Conservation (phyloP, 2,888 invertebrate species). For the Ptychoptera contaminata region DNA sequence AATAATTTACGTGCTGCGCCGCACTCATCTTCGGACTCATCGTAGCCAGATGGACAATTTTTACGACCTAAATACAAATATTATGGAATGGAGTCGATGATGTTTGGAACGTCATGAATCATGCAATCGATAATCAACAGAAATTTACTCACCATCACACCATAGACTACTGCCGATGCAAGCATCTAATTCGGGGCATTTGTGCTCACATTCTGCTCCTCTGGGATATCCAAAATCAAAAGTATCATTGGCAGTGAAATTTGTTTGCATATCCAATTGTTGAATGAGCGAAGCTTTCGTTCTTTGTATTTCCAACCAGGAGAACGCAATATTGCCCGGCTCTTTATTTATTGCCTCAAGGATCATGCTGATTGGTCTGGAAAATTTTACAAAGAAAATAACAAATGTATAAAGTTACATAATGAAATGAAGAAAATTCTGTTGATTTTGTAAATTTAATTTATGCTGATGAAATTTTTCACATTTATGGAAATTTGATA, state of each 20-base stretch:
- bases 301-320: slow-evolving; percentile 59
- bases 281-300: slow-evolving; percentile 44
- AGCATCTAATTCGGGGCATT: slow-evolving; percentile 59
- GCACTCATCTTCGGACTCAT: slow-evolving; percentile 54
- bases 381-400: slow-evolving; percentile 19
- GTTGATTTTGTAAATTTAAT: too few relatives aligned
- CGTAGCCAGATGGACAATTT: slow-evolving; percentile 50
- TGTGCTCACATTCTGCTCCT: slow-evolving; percentile 39
- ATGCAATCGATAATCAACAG: background rate
- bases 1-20: slow-evolving; percentile 37
- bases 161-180: slow-evolving; percentile 59
- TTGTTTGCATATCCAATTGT: slow-evolving; percentile 35
- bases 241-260: slow-evolving; percentile 25
- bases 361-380: slow-evolving; percentile 42
- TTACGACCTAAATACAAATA: slow-evolving; percentile 25
- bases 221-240: slow-evolving; percentile 32
- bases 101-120: background rate
- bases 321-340: slow-evolving; percentile 57
- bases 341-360: slow-evolving; percentile 55
- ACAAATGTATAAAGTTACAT: too few relatives aligned
- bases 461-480: too few relatives aligned
- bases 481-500: background rate
- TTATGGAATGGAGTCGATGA: background rate
- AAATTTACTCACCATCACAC: slow-evolving; percentile 47
- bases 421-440: too few relatives aligned